Evolutionary conservation across 2,113 vertebrate genomes (phyloP).

Genomic region (Morone saxatilis): DNA sequence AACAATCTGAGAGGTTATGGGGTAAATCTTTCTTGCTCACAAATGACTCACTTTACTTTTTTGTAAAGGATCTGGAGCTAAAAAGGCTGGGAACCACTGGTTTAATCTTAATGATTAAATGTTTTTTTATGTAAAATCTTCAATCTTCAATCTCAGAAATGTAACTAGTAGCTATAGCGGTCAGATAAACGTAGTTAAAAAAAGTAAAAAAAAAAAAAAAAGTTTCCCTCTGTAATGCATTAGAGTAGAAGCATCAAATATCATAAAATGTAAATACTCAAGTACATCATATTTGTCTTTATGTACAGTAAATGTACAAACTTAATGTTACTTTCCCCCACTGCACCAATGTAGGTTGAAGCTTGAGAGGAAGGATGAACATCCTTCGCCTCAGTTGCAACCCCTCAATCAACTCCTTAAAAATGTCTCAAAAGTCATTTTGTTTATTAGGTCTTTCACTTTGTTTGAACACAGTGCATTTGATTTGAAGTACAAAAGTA

Average conservation of each 20-base stretch:
- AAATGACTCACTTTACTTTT: too few relatives aligned
- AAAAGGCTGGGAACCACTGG: background rate
- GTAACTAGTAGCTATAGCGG: background rate
- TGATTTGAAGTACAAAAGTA: background rate
- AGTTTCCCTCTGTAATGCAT: background rate
- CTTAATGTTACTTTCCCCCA: background rate
- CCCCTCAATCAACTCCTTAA: background rate
- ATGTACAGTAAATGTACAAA: background rate
- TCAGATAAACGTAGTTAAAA: too few relatives aligned
- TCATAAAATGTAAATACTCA: too few relatives aligned
- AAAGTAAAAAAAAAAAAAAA: background rate
- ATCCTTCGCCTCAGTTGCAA: background rate
- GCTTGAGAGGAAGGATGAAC: background rate
- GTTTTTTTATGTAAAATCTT: too few relatives aligned
- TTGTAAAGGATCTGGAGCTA: background rate
- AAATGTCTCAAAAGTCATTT: background rate
- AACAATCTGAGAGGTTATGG: background rate
- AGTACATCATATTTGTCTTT: too few relatives aligned
- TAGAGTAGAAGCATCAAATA: too few relatives aligned
- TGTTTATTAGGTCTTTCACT: background rate
- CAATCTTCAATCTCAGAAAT: background rate
- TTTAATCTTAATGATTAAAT: too few relatives aligned
- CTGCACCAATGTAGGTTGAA: background rate
- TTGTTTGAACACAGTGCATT: conserved; percentile 2
- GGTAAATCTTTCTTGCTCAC: background rate